phyloP scores from a whole-genome alignment of 2,113 vertebrate genomes.

The Silurus asotus region DNA sequence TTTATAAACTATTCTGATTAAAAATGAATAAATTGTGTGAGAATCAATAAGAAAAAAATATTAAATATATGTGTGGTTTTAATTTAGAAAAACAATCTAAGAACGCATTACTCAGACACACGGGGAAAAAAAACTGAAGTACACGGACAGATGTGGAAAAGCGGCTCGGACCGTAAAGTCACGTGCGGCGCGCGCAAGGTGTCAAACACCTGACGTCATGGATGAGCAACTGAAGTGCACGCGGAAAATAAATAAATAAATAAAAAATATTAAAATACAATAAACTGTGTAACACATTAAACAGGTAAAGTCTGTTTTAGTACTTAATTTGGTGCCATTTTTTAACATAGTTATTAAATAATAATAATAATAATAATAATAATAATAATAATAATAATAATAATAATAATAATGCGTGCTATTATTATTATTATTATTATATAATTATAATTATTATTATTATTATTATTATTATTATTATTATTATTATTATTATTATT shows the following conservation, averaged over 20 bases:
- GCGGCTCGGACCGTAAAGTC: neutral
- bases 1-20: neutral
- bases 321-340: neutral
- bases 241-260: neutral
- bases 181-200: neutral
- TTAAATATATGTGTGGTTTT: neutral
- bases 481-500: neutral
- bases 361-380: neutral
- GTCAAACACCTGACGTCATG: neutral
- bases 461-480: neutral
- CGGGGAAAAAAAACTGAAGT: neutral
- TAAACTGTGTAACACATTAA: neutral
- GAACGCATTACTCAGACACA: neutral
- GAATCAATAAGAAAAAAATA: neutral
- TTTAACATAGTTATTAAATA: neutral
- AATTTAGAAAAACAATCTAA: neutral
- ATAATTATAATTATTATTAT: neutral
- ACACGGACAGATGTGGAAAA: neutral
- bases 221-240: neutral
- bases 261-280: neutral
- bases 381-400: neutral
- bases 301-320: neutral
- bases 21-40: neutral
- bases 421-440: neutral
- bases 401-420: neutral